Evolutionary conservation across 2,113 vertebrate genomes (phyloP).

Genomic region (Uropsilus gracilis): DNA sequence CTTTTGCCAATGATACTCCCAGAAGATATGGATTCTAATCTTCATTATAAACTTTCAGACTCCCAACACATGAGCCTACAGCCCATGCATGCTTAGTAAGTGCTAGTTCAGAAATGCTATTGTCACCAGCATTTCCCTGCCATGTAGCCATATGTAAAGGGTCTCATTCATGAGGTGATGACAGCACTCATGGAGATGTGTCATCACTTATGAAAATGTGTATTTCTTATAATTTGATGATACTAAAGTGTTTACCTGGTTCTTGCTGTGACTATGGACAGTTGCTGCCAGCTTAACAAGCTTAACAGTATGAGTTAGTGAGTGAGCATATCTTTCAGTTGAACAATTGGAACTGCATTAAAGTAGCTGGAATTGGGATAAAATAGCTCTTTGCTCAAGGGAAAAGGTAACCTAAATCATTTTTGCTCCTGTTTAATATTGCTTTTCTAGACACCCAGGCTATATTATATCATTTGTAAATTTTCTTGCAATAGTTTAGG

Average conservation of each 20-base stretch:
- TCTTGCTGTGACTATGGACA: conserved; percentile 33
- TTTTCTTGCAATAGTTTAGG: conserved; percentile 23
- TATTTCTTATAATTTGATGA: conserved; percentile 51
- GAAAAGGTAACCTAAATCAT: background rate
- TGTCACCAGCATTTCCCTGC: background rate
- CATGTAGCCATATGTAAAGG: background rate
- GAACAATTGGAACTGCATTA: conserved; percentile 15
- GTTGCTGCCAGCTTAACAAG: background rate
- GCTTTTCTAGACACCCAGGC: background rate
- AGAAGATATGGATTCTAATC: background rate
- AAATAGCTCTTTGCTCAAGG: conserved; percentile 11
- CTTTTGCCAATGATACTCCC: conserved; percentile 27
- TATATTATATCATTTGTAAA: background rate
- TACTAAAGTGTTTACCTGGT: conserved; percentile 46
- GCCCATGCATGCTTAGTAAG: background rate
- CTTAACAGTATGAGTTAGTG: background rate
- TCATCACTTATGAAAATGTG: conserved; percentile 54
- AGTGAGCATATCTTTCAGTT: background rate
- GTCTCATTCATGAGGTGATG: conserved; percentile 23
- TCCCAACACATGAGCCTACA: background rate
- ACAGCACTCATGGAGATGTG: conserved; percentile 14
- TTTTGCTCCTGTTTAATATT: background rate
- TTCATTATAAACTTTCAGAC: background rate
- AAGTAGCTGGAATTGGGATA: background rate
- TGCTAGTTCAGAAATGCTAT: background rate